phyloP scores from a whole-genome alignment of 1,140 invertebrate species.

The Macrotrachela quadricornifera region DNA sequence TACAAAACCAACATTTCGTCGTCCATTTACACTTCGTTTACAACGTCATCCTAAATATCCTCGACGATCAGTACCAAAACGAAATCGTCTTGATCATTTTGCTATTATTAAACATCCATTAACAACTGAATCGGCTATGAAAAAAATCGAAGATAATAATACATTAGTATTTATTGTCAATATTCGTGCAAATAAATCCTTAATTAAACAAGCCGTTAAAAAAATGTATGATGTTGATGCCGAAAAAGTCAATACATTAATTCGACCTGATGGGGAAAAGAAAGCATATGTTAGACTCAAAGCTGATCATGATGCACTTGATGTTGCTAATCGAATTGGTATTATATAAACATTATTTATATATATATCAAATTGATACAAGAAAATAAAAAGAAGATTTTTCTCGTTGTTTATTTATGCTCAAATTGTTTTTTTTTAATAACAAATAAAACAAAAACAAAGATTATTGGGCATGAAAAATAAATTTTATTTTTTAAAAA shows the following conservation, averaged over 20 bases:
- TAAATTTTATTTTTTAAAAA: too few relatives aligned
- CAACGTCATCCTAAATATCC: constrained; percentile 7
- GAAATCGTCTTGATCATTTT: constrained; percentile 48
- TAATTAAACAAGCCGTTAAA: constrained; percentile 74
- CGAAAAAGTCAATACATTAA: constrained; percentile 86
- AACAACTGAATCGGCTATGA: constrained; percentile 99
- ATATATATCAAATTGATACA: too few relatives aligned
- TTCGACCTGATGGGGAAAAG: constrained; percentile 92
- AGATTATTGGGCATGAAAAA: too few relatives aligned
- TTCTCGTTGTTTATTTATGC: too few relatives aligned
- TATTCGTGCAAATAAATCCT: constrained; percentile 83
- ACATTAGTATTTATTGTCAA: constrained; percentile 96
- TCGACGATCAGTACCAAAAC: neutral
- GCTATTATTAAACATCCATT: constrained; percentile 92
- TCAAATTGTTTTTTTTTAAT: too few relatives aligned
- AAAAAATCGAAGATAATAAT: constrained; percentile 99
- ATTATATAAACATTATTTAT: too few relatives aligned
- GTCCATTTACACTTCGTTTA: constrained; percentile 6
- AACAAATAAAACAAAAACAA: too few relatives aligned
- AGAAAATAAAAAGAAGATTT: too few relatives aligned
- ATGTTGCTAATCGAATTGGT: constrained; percentile 60
- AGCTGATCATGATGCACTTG: constrained; percentile 90
- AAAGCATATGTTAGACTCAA: constrained; percentile 93
- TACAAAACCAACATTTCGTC: constrained; percentile 4
- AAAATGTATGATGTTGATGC: constrained; percentile 96